A percentile compares a stretch with the other conserved stretches of the same genome.
Conservation (phyloP, 2,888 invertebrate genomes). For the Mycalesis mineus region DNA sequence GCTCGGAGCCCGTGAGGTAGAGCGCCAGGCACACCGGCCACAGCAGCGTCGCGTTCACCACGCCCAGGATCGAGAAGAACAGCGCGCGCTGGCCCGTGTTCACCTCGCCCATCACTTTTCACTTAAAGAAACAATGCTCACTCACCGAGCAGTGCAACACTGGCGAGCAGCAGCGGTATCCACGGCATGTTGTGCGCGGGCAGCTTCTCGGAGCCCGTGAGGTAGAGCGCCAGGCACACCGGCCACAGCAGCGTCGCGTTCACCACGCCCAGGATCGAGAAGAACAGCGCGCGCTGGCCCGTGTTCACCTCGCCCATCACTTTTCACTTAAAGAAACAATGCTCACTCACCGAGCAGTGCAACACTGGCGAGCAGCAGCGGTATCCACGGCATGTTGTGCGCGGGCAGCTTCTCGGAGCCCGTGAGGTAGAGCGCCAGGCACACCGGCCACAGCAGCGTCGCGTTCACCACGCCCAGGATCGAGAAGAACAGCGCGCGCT, state of each 20-base stretch:
- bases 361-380: neutral
- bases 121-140: neutral
- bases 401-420: constrained; percentile 82
- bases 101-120: no score
- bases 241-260: constrained; percentile 59
- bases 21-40: neutral
- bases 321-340: no score
- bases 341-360: neutral
- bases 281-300: no score
- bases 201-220: constrained; percentile 76
- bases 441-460: constrained; percentile 59
- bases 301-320: no score
- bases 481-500: no score
- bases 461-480: neutral
- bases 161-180: constrained; percentile 44
- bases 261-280: neutral
- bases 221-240: neutral
- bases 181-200: constrained; percentile 91
- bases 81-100: no score
- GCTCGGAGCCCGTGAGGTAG: constrained; percentile 56
- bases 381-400: constrained; percentile 89
- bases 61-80: no score
- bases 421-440: neutral
- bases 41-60: constrained; percentile 59
- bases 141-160: neutral